phyloP scores from a whole-genome alignment of 92 coral and sea anemone species.

The Hydrozoanthus gracilis region DNA sequence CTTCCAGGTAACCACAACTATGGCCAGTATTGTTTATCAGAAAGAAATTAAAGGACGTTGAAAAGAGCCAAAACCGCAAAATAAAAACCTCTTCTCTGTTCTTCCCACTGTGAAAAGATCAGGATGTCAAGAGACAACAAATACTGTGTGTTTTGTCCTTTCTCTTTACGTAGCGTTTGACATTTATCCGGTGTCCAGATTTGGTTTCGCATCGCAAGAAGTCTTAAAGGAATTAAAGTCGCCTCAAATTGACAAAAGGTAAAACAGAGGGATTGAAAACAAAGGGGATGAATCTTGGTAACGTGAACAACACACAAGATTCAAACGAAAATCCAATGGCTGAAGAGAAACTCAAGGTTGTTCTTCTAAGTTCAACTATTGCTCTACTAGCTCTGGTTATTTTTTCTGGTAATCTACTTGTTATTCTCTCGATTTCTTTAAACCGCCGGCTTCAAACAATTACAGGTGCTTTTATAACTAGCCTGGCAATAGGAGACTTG shows the following conservation, averaged over 20 bases:
- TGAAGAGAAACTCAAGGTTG: conserved; percentile 30
- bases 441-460: conserved; percentile 88
- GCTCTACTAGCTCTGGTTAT: conserved; percentile 68
- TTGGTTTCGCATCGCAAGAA: not conserved
- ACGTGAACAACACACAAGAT: conserved; percentile 4
- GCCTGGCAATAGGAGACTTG: conserved; percentile 89
- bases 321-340: not conserved
- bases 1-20: not conserved
- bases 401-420: conserved; percentile 88
- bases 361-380: conserved; percentile 59
- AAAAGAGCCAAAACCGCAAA: not conserved
- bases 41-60: not conserved
- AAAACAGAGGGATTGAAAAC: not conserved
- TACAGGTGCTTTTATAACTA: conserved; percentile 90
- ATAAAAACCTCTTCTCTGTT: conserved; percentile 1
- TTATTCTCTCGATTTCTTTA: conserved; percentile 74
- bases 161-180: not conserved
- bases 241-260: not conserved
- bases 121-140: not conserved
- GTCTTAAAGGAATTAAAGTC: not conserved
- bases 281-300: not conserved
- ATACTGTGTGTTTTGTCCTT: not conserved
- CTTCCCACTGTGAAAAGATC: conserved; percentile 3
- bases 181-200: not conserved
- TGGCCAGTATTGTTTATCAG: not conserved